phyloP scores from a whole-genome alignment of 2,113 vertebrate species.

The Amphilophus citrinellus region DNA sequence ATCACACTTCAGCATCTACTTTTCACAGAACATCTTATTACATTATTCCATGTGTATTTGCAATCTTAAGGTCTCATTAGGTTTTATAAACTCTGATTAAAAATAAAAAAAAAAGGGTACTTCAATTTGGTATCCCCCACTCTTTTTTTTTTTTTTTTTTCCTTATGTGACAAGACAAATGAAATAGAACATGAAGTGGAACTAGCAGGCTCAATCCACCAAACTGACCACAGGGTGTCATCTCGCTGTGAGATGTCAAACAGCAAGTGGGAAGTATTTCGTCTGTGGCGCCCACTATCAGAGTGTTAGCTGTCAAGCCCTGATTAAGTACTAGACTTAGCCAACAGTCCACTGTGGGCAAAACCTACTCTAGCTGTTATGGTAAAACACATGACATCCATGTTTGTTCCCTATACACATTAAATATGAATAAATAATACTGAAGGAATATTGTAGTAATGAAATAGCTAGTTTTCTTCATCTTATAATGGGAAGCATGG shows the following conservation, averaged over 20 bases:
- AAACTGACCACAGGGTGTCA: constrained; percentile 15
- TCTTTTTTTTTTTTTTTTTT: neutral
- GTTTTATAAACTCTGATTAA: too few relatives aligned
- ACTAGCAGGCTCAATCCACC: constrained; percentile 5
- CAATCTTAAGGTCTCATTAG: neutral
- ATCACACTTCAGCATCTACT: constrained; percentile 5
- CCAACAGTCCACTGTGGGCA: neutral
- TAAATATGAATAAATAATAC: neutral
- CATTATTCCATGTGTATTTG: neutral
- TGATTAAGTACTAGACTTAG: constrained; percentile 18
- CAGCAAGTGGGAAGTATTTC: constrained; percentile 10
- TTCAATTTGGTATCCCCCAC: neutral
- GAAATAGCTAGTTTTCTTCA: too few relatives aligned
- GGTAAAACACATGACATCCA: neutral
- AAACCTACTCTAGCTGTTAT: neutral
- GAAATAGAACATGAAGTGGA: constrained; percentile 11
- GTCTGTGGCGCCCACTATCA: constrained; percentile 8
- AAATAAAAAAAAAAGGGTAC: neutral
- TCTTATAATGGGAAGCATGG: neutral
- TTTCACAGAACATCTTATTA: neutral
- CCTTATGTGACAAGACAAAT: constrained; percentile 19
- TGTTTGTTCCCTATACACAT: neutral
- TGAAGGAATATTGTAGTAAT: too few relatives aligned
- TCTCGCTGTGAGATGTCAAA: constrained; percentile 48
- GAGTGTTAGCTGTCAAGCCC: constrained; percentile 7